These are phyloP conservation scores for Anaspis maculata DNA, from an alignment of 2,888 invertebrate species.

Conservation along the genomic window DNA sequence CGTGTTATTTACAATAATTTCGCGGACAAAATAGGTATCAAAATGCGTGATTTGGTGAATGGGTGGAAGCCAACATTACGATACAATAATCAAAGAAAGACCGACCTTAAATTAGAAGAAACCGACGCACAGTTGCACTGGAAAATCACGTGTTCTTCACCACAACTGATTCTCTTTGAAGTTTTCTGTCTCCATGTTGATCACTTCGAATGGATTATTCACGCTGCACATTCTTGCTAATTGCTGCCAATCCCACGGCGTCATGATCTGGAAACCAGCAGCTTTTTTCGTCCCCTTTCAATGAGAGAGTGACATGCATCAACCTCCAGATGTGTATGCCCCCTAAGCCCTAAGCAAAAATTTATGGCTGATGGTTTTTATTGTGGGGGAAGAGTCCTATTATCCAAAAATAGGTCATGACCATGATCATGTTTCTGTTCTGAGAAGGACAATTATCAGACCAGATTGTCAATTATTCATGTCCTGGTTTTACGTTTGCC, in stretches of 20 bases:
- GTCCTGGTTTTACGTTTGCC: neutral
- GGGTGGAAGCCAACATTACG: too few relatives aligned
- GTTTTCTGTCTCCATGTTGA: neutral
- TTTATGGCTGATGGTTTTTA: constrained; percentile 4
- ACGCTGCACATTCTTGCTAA: constrained; percentile 8
- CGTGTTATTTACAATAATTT: too few relatives aligned
- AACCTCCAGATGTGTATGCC: constrained; percentile 10
- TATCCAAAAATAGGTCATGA: constrained; percentile 9
- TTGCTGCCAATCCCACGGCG: constrained; percentile 17
- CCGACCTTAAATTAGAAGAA: too few relatives aligned
- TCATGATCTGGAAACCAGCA: constrained; percentile 12
- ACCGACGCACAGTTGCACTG: too few relatives aligned
- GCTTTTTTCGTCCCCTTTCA: constrained; percentile 15
- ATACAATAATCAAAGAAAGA: too few relatives aligned
- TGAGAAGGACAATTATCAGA: constrained; percentile 1
- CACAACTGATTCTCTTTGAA: too few relatives aligned
- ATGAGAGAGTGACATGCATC: constrained; percentile 12
- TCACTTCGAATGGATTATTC: constrained; percentile 8
- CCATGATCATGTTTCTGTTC: constrained; percentile 3
- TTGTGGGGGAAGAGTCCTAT: constrained; percentile 3
- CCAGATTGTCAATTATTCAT: constrained; percentile 1
- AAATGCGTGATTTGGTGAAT: too few relatives aligned
- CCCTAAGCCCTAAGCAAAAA: constrained; percentile 1
- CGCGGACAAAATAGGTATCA: too few relatives aligned
- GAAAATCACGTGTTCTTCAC: too few relatives aligned